Evolutionary conservation across 2,797 vertebrate species (phyloP).

Genomic region (Poecilia wingei): DNA sequence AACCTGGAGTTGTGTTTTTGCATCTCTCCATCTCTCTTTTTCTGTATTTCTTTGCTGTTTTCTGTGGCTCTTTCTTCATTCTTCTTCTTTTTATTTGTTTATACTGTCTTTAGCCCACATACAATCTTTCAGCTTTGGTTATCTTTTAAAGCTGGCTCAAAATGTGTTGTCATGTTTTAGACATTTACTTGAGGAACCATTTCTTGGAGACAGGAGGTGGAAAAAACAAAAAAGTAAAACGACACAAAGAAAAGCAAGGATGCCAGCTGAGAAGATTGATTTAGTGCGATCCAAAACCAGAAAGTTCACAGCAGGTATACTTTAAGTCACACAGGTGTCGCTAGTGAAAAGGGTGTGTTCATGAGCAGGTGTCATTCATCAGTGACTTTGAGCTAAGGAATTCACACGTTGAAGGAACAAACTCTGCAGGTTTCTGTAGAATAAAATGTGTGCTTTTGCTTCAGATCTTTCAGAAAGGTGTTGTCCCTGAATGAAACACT

Average conservation of each 20-base stretch:
- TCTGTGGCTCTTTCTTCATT: slow-evolving; percentile 11
- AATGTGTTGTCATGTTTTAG: slow-evolving; percentile 38
- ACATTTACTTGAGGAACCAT: slow-evolving; percentile 23
- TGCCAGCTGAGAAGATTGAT: not conserved
- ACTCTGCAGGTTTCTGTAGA: slow-evolving; percentile 10
- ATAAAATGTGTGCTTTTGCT: not conserved
- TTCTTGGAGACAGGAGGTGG: not conserved
- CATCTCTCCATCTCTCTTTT: not conserved
- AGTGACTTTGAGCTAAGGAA: slow-evolving; percentile 42
- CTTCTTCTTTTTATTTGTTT: slow-evolving; percentile 12
- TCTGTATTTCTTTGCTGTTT: not conserved
- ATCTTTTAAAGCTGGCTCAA: not conserved
- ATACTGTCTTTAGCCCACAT: not conserved
- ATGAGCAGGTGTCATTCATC: slow-evolving; percentile 7
- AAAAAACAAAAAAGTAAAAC: not conserved
- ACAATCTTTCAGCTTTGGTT: not conserved
- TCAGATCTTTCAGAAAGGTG: not conserved
- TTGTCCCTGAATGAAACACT: not conserved
- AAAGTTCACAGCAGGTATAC: not conserved
- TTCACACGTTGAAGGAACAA: not conserved
- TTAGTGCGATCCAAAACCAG: slow-evolving; percentile 4
- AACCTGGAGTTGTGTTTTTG: not conserved
- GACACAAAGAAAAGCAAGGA: slow-evolving; percentile 2
- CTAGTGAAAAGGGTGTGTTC: slow-evolving; percentile 32
- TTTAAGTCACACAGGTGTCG: not conserved